Conservation (phyloP, 2,113 vertebrate genomes). For the Litocranius walleri region DNA sequence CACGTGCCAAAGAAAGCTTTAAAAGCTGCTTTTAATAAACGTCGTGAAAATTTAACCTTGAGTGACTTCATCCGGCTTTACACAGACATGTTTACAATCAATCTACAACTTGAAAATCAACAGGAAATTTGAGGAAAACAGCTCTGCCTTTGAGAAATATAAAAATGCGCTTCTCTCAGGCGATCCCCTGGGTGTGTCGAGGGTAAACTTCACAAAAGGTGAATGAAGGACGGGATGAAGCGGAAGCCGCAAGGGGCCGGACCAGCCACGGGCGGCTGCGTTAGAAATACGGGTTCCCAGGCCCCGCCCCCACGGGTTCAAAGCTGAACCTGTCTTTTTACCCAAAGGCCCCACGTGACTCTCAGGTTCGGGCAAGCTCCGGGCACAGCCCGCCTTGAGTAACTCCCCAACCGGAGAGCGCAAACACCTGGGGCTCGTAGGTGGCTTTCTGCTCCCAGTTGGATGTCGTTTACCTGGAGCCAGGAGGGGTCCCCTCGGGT, state of each 20-base stretch:
- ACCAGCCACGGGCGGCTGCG: fast-evolving
- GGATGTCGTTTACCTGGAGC: not conserved
- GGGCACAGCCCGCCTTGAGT: not conserved
- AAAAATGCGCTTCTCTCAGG: not conserved
- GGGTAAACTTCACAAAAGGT: not conserved
- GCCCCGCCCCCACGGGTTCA: not conserved
- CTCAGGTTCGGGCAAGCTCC: conserved; percentile 54
- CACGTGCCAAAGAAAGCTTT: not conserved
- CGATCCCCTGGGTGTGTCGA: not conserved
- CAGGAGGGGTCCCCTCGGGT: conserved; percentile 10
- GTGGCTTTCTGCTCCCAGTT: not conserved
- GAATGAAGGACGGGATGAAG: fast-evolving
- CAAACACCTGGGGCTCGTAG: conserved; percentile 1
- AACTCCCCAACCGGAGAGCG: not conserved
- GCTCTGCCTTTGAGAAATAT: not conserved
- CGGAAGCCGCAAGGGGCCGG: not conserved
- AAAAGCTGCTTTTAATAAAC: not conserved
- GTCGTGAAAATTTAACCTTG: not conserved
- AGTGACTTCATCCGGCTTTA: not conserved
- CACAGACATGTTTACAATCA: not conserved
- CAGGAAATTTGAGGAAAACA: not conserved
- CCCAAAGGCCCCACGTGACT: not conserved
- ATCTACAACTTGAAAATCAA: not conserved
- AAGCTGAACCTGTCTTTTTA: not conserved
- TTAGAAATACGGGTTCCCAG: not conserved